These are phyloP conservation scores for Urocitellus parryii DNA, from an alignment of 2,113 vertebrate genomes.

Conservation along the genomic window DNA sequence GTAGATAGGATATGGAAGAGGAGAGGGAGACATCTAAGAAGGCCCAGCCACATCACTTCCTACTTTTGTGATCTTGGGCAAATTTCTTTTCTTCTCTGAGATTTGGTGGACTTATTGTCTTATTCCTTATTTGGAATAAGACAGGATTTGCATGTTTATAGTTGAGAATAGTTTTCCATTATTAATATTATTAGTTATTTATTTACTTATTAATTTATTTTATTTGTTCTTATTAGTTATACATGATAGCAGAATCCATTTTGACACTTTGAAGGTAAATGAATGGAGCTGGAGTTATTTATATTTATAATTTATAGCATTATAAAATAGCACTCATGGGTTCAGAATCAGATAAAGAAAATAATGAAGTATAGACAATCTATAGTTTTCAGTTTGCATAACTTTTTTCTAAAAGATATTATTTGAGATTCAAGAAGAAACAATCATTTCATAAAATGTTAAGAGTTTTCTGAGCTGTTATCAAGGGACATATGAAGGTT, in stretches of 20 bases:
- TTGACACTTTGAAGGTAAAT: too few species aligned
- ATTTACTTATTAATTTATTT: too few species aligned
- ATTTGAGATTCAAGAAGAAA: not conserved
- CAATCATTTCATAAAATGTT: conserved; percentile 13
- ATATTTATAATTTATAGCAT: conserved; percentile 24
- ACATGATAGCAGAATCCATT: too few species aligned
- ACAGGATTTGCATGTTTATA: not conserved
- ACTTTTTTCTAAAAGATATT: not conserved
- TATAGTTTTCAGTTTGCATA: conserved; percentile 36
- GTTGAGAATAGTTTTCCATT: not conserved
- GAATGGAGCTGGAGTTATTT: not conserved
- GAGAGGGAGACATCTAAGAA: not conserved
- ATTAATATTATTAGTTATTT: not conserved
- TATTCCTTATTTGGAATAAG: not conserved
- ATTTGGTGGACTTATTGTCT: not conserved
- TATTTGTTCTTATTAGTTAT: too few species aligned
- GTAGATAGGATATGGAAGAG: not conserved
- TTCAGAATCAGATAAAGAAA: conserved; percentile 25
- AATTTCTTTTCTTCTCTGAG: conserved; percentile 22
- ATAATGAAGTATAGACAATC: not conserved
- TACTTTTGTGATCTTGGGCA: not conserved
- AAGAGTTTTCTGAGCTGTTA: conserved; percentile 46
- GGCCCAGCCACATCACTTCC: not conserved
- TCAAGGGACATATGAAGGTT: not conserved
- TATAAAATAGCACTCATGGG: not conserved